Base-by-base conservation (phyloP, 2,888 invertebrate genomes). In the Villa cingulata region DNA sequence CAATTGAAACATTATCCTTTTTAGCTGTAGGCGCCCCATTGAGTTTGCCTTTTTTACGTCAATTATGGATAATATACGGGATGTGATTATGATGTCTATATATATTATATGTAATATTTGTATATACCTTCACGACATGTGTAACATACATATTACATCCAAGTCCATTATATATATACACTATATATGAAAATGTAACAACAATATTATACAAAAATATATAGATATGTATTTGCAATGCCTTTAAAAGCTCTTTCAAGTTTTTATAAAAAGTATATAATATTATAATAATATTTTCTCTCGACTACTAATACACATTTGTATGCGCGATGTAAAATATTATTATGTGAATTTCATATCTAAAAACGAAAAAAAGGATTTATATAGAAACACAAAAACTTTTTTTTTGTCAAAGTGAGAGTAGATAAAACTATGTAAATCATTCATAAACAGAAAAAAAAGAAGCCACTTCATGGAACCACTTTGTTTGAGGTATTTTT, bases 1-100 rank as follows among this genome's bases (percentile, higher is more conserved):
- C 46, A 46, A 46, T 46, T 46, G 46, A 46, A 46, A 46, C 41
- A 46, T 46, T 46, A 46, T 46, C 46, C 46, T 37, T 41, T 32
- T 32, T 32, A 4, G 46, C 46, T 41, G 37, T 41, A 42, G 41
- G 46, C 46, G 41, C 41, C 46, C 46, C 41, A 42, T 32, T 19
- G 42, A 19, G 37, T 46, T 37, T 37, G 41, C 42, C 41, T 46
- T 46, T 37, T 46, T 46, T 37, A 29, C 46, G 46, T 46, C 46
- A 46, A 46, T 46, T 46, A 37, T 10, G 36, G n/a, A 46, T 46
- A 41, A 46, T 46, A 46, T 18, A 29, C 37, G 19, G 18, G 46
- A 46, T 42, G 41, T 42, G 42, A 46, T 37, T 41, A 46, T 41
- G 41, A 46, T 17, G 38, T 46, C 45, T 46, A 40, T n/a, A n/a